Conservation (phyloP, 2,888 invertebrate species). For the Pycnomerus fuliginosus region DNA sequence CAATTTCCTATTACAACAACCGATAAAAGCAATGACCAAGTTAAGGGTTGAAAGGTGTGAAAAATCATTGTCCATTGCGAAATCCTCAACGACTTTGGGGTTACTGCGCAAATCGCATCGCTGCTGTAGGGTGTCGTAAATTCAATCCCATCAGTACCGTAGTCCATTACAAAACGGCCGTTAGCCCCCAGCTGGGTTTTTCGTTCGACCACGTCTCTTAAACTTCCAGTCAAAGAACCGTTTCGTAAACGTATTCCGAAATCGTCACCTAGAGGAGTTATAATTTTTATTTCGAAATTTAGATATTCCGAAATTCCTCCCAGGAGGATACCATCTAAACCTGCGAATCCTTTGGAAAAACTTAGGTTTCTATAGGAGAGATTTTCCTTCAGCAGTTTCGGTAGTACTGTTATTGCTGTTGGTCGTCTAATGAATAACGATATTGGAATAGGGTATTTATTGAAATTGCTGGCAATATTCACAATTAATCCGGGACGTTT, state of each 20-base stretch:
- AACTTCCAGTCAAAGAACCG: slow-evolving; percentile 35
- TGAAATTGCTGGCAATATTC: slow-evolving; percentile 38
- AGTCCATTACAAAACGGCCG: slow-evolving; percentile 49
- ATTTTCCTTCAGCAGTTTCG: slow-evolving; percentile 7
- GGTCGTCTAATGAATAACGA: slow-evolving; percentile 42
- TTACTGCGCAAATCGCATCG: slow-evolving; percentile 50
- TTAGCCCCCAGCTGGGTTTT: slow-evolving; percentile 50
- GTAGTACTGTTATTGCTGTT: slow-evolving; percentile 21
- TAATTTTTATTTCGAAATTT: slow-evolving; percentile 2
- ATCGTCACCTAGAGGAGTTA: slow-evolving; percentile 1
- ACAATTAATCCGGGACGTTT: slow-evolving; percentile 13
- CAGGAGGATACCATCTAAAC: slow-evolving; percentile 42
- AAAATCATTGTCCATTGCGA: slow-evolving; percentile 50
- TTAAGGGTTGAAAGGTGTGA: slow-evolving; percentile 36
- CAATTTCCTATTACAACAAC: slow-evolving; percentile 2
- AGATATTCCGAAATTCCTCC: background rate
- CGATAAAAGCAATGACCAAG: slow-evolving; percentile 23
- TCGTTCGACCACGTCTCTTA: slow-evolving; percentile 47
- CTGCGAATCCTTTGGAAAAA: slow-evolving; percentile 36
- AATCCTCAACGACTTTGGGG: slow-evolving; percentile 46
- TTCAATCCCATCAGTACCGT: slow-evolving; percentile 42
- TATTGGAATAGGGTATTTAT: slow-evolving; percentile 44
- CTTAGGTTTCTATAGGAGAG: slow-evolving; percentile 18
- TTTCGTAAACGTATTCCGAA: slow-evolving; percentile 14
- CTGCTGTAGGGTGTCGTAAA: slow-evolving; percentile 36